Percentiles rank a stretch among this genome's conserved stretches.
Evolutionary conservation across 1,140 invertebrate species (phyloP).

Genomic region (Asobara japonica): DNA sequence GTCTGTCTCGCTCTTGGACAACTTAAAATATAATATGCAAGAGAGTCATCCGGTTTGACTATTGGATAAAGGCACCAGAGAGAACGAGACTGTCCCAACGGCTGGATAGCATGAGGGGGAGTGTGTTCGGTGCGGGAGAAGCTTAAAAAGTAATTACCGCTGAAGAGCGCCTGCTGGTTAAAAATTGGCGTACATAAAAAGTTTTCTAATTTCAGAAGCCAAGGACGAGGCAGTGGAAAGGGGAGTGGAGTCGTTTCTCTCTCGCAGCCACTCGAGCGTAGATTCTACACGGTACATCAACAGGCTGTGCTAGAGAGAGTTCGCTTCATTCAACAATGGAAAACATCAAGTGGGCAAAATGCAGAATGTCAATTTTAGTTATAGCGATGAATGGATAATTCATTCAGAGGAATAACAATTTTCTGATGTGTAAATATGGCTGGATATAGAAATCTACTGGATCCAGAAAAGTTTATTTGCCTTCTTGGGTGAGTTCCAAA

Average conservation of each 20-base stretch:
- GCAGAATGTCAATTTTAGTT: background rate
- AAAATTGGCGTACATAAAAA: conserved; percentile 67
- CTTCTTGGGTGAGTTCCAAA: too few relatives aligned
- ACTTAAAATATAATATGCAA: conserved; percentile 61
- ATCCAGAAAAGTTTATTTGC: too few relatives aligned
- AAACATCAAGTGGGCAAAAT: background rate
- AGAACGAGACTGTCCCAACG: conserved; percentile 12
- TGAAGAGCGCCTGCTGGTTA: conserved; percentile 61
- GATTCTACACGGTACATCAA: conserved; percentile 7
- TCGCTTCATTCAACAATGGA: background rate
- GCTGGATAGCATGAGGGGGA: conserved; percentile 7
- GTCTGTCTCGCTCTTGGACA: background rate
- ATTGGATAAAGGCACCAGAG: conserved; percentile 15
- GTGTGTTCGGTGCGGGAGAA: conserved; percentile 43
- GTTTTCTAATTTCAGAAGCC: conserved; percentile 65
- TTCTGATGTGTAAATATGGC: too few relatives aligned
- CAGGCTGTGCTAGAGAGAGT: background rate
- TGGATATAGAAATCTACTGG: too few relatives aligned
- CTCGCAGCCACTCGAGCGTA: conserved; percentile 22
- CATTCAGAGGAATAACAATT: too few relatives aligned
- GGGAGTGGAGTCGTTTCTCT: conserved; percentile 17
- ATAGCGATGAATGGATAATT: background rate
- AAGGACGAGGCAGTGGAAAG: conserved; percentile 29
- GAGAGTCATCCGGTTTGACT: conserved; percentile 13
- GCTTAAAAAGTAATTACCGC: conserved; percentile 67